Conservation (phyloP, 2,113 vertebrate genomes). For the Poeciliopsis occidentalis region DNA sequence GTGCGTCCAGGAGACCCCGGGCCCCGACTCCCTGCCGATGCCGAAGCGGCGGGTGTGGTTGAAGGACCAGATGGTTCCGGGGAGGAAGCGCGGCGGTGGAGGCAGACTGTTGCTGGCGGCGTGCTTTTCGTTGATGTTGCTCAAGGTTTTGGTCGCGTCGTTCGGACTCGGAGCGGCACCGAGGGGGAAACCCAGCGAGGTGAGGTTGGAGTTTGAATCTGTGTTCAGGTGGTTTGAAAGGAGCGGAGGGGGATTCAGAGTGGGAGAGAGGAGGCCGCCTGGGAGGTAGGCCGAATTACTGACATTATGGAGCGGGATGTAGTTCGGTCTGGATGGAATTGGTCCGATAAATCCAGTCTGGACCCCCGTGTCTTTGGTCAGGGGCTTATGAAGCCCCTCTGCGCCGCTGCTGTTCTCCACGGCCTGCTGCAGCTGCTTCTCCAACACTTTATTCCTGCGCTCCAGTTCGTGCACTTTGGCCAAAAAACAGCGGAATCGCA, state of each 20-base stretch:
- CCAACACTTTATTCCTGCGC: conserved; percentile 85
- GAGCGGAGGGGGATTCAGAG: conserved; percentile 52
- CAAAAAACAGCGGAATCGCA: conserved; percentile 88
- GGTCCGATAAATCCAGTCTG: conserved; percentile 78
- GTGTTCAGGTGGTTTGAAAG: conserved; percentile 48
- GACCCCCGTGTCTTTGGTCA: conserved; percentile 80
- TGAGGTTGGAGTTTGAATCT: conserved; percentile 73
- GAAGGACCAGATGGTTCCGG: conserved; percentile 85
- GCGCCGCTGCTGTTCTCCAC: conserved; percentile 45
- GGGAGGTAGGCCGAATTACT: conserved; percentile 64
- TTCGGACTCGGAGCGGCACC: conserved; percentile 58
- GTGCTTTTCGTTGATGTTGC: conserved; percentile 63
- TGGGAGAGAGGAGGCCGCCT: conserved; percentile 67
- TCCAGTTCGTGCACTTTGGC: conserved; percentile 90
- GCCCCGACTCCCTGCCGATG: conserved; percentile 76
- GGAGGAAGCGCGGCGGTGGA: conserved; percentile 73
- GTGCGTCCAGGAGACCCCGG: conserved; percentile 76
- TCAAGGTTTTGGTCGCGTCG: conserved; percentile 25
- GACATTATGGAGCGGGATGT: conserved; percentile 59
- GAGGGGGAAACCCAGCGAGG: conserved; percentile 16
- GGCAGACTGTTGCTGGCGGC: conserved; percentile 18
- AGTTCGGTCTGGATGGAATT: conserved; percentile 49
- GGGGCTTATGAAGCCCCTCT: conserved; percentile 61
- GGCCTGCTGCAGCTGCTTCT: conserved; percentile 86
- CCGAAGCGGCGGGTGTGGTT: conserved; percentile 81